Evolutionary conservation across 2,888 invertebrate species (phyloP).

Genomic region (Heteromyza rotundicornis): DNA sequence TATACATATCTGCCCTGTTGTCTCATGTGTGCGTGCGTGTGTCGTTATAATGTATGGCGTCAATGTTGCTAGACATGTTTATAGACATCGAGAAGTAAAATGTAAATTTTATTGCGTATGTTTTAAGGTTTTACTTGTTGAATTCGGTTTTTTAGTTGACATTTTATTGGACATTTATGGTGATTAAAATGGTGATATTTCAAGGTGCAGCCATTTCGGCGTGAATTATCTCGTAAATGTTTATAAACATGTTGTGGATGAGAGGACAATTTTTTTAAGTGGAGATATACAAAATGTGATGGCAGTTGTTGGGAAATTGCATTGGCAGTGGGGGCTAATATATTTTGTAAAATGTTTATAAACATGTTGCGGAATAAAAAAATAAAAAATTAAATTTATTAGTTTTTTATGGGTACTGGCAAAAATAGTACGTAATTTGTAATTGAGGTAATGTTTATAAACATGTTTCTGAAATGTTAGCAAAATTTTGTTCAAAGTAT

Average conservation of each 20-base stretch:
- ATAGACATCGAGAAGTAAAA: slow-evolving; percentile 12
- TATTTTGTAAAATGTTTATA: too few species aligned
- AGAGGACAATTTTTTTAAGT: too few species aligned
- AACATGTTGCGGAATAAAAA: too few species aligned
- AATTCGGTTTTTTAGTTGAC: slow-evolving; percentile 17
- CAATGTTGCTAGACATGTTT: slow-evolving; percentile 10
- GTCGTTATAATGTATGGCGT: background rate
- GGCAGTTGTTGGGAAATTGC: too few species aligned
- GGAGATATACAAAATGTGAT: too few species aligned
- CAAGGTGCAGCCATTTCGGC: background rate
- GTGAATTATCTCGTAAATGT: background rate
- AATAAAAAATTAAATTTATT: too few species aligned
- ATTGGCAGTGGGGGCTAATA: too few species aligned
- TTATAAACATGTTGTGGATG: background rate
- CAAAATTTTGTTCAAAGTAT: too few species aligned
- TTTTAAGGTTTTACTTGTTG: background rate
- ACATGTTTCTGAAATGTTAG: too few species aligned
- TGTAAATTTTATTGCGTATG: slow-evolving; percentile 11
- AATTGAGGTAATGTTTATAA: too few species aligned
- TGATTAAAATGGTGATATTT: background rate
- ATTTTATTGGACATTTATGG: slow-evolving; percentile 20
- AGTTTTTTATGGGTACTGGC: too few species aligned
- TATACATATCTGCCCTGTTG: background rate
- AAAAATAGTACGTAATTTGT: too few species aligned
- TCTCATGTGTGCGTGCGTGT: background rate